Base-by-base conservation (phyloP, 1,140 invertebrate species). In the Portunus trituberculatus region DNA sequence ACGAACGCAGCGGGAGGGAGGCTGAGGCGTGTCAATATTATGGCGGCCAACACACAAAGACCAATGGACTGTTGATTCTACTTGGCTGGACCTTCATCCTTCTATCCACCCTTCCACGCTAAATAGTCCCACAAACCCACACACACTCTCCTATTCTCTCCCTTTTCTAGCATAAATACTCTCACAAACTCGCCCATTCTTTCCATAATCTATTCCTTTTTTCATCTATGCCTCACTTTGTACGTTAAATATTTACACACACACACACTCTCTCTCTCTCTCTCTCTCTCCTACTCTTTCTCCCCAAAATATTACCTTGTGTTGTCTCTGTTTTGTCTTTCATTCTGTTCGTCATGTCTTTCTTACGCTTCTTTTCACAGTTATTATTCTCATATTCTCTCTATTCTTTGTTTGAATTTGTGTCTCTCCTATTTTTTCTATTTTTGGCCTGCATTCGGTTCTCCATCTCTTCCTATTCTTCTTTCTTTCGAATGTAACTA, bases 21-120 rank as follows among this genome's bases (percentile, higher is more conserved):
- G 82, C 31, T 28, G 76, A 46, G 39, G 76, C 92, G 82, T 86
- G 92, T 93, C 92, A 93, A 86, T 93, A 93, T 93, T 93, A 93
- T 86, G 92, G 92, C n/a, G 76, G 76, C 25, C 92, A 93, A 48
- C 92, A 93, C 76, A 25, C 32, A 46, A 46, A 86, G 92, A 93
- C 52, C 82, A 32, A 86, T 86, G 92, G 82, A 46, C 28, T 93
- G 92, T 93, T 93, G 76, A 93, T 25, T 84, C n/a, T 29, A 46
- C 14, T 25, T 46, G 92, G 31, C 29, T 28, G 28, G 84, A 86
- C 45, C 84, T 93, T 31, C 48, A 12, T 84, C 76, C 29, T 25
- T 8, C 87, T n/a, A 31, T 48, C 14, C 48, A 31, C 90, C n/a
- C 28, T 0, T 31, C 31, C 91, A 12, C 3, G 16, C 91, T 29